Conservation (phyloP, 2,888 invertebrate genomes). For the Xestia ashworthii region DNA sequence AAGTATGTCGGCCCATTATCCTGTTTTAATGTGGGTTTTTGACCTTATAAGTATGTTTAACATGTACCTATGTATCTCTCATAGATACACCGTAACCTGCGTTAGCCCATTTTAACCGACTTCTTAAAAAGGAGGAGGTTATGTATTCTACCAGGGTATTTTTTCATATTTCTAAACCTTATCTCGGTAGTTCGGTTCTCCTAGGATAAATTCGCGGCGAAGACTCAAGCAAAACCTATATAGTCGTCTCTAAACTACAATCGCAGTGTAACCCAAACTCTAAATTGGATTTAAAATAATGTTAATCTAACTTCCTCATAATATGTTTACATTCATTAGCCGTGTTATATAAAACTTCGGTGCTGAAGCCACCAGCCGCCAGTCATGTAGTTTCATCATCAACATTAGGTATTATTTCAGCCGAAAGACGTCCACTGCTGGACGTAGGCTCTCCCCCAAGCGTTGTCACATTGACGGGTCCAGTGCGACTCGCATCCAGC, state of each 20-base stretch:
- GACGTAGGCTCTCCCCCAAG: too few relatives aligned
- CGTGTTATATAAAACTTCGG: neutral
- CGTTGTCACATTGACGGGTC: too few relatives aligned
- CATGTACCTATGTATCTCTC: neutral
- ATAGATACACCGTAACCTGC: neutral
- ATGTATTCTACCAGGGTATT: neutral
- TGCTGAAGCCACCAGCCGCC: neutral
- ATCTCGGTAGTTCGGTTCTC: too few relatives aligned
- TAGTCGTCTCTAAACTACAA: neutral
- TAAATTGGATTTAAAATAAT: constrained; percentile 5
- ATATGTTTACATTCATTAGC: neutral
- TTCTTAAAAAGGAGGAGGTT: neutral
- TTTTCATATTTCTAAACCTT: too few relatives aligned
- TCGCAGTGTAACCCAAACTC: neutral
- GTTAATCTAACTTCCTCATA: neutral
- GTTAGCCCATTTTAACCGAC: neutral
- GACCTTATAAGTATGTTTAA: neutral
- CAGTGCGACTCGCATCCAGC: too few relatives aligned
- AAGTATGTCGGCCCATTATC: neutral
- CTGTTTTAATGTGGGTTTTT: neutral
- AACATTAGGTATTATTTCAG: too few relatives aligned
- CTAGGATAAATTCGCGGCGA: neutral
- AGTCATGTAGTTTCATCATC: too few relatives aligned
- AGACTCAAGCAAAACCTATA: neutral
- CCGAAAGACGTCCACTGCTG: too few relatives aligned